Evolutionary conservation across 1,140 invertebrate species (phyloP).

Genomic region (Aethina tumida): DNA sequence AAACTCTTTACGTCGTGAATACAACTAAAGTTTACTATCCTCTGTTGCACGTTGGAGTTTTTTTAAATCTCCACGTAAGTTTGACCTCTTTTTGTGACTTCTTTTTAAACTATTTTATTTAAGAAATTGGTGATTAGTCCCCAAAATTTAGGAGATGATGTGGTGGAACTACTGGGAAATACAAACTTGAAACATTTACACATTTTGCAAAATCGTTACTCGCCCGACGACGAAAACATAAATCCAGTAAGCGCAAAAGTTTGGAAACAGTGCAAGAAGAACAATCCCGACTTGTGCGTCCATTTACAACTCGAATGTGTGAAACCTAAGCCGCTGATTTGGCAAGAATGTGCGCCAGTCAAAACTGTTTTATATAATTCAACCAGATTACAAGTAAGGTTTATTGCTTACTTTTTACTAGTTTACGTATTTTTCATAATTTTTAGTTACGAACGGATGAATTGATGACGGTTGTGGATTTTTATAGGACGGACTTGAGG

Average conservation of each 20-base stretch:
- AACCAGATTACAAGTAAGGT: constrained; percentile 28
- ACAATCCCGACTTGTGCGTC: constrained; percentile 45
- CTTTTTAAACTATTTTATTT: too few relatives aligned
- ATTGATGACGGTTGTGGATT: constrained; percentile 44
- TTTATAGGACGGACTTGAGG: constrained; percentile 45
- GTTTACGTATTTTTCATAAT: constrained; percentile 5
- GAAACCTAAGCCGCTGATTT: constrained; percentile 40
- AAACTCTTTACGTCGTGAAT: constrained; percentile 61
- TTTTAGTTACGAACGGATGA: constrained; percentile 39
- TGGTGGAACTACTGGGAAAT: constrained; percentile 57
- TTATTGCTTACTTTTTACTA: constrained; percentile 3
- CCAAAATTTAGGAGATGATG: constrained; percentile 71
- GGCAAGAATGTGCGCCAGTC: constrained; percentile 52
- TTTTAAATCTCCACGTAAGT: constrained; percentile 59
- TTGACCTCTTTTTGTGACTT: constrained; percentile 13
- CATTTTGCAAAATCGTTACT: constrained; percentile 69
- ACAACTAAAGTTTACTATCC: constrained; percentile 61
- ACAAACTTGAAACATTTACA: constrained; percentile 60
- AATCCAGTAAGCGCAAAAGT: constrained; percentile 35
- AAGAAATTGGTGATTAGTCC: constrained; percentile 64
- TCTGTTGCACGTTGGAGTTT: constrained; percentile 67
- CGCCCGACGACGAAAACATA: constrained; percentile 42
- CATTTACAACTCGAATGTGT: constrained; percentile 48
- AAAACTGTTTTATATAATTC: constrained; percentile 57
- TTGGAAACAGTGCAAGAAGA: constrained; percentile 44